Evolutionary conservation across 2,797 vertebrate genomes (phyloP), one percentile per base, ranked within the genome.

Genomic region (Dryobates pubescens): DNA sequence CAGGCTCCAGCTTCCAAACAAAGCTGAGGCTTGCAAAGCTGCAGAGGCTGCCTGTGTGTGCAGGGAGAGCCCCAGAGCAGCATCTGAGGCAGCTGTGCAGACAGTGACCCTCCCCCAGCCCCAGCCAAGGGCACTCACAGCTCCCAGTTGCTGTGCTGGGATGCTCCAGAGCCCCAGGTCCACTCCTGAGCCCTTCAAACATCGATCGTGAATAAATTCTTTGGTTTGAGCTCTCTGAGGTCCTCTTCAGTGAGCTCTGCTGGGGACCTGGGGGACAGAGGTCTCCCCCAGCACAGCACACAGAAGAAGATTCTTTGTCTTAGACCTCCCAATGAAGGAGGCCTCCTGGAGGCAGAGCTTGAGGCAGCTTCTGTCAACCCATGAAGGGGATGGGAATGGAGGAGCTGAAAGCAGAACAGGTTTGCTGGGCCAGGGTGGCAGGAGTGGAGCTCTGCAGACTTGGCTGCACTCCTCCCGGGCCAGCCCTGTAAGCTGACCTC

Each of bases 401-500:
- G 82, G 74, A 70, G 79, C 5, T 84, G 86, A 30, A 63, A 32
- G 7, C 0, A 0, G 64, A 87, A 73, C 1, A 4, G 51, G 61
- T 86, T 19, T 6, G 88, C 49, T 9, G 65, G 45, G 57, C 29
- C 1, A 2, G 70, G 22, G 10, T 4, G 17, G 23, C 30, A 9
- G 8, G 93, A 49, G 23, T 11, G 82, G 90, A 43, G 79, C 85
- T 74, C 91, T 32, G 69, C 81, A 80, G 82, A 45, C 86, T 75
- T 67, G 16, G 74, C 83, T 16, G 14, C 94, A 93, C 94, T 95
- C 90, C 94, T 92, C 8, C 0, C 67, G 85, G 88, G 93, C 77
- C 70, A 82, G 84, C 82, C 85, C 90, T 89, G 95, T 90, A 94
- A 96, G 78, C 89, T 90, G 95, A 96, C 92, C 94, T 88, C 80